Evolutionary conservation across 2,113 vertebrate species (phyloP).

Genomic region (Lanius collurio): DNA sequence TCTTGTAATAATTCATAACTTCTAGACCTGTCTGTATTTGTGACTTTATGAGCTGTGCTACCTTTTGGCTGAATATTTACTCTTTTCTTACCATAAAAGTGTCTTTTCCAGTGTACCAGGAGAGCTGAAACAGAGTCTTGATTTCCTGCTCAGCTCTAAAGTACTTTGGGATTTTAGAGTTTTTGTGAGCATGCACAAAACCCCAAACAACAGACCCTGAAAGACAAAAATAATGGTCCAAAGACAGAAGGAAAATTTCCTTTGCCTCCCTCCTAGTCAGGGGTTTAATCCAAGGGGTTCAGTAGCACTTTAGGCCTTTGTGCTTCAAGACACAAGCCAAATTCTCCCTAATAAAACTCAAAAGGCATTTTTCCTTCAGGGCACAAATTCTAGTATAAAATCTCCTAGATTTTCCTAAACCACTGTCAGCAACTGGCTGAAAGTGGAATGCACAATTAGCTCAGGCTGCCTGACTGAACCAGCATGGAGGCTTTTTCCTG

Average conservation of each 20-base stretch:
- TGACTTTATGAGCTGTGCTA: background rate
- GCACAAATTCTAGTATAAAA: background rate
- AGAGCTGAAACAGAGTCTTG: background rate
- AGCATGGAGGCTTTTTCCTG: accelerated
- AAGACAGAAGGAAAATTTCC: background rate
- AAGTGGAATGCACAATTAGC: background rate
- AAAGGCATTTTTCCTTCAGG: constrained; percentile 15
- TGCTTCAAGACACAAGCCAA: background rate
- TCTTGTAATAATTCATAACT: background rate
- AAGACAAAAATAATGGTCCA: background rate
- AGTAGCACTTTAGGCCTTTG: background rate
- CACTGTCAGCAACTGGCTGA: background rate
- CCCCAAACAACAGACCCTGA: background rate
- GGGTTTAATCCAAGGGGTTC: background rate
- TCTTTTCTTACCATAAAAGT: background rate
- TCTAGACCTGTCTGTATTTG: background rate
- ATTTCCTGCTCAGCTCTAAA: background rate
- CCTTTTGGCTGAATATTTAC: background rate
- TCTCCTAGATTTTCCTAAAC: background rate
- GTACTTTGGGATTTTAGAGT: background rate
- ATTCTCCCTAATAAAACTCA: background rate
- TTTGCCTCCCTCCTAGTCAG: background rate
- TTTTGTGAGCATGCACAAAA: background rate
- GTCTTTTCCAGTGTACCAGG: background rate
- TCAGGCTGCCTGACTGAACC: background rate